Conservation (phyloP, 2,888 invertebrate genomes). For the Tribolium freemani region DNA sequence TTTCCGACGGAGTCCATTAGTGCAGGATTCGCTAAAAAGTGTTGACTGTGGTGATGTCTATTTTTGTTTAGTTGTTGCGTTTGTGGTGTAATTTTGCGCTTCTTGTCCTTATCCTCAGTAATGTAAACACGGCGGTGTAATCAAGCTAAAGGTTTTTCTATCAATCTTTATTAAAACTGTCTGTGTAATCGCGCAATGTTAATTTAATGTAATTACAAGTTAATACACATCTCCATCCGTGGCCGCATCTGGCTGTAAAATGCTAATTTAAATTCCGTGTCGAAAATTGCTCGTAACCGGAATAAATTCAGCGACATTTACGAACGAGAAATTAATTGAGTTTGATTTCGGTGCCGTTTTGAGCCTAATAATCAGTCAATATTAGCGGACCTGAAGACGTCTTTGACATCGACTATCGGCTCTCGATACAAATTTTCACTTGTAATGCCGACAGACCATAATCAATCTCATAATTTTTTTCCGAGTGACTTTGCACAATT, state of each 20-base stretch:
- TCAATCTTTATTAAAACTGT: conserved; percentile 67
- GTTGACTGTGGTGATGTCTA: not conserved
- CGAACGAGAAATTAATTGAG: conserved; percentile 56
- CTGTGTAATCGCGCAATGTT: conserved; percentile 63
- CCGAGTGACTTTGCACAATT: conserved; percentile 62
- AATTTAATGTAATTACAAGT: conserved; percentile 67
- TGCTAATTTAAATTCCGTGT: conserved; percentile 61
- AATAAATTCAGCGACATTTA: conserved; percentile 48
- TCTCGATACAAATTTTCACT: conserved; percentile 61
- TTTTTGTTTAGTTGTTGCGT: not conserved
- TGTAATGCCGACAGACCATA: conserved; percentile 63
- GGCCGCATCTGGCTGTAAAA: conserved; percentile 65
- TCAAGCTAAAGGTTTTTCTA: conserved; percentile 56
- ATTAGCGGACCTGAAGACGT: conserved; percentile 45
- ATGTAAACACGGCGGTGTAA: conserved; percentile 25
- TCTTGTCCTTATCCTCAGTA: not conserved
- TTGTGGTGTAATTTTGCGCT: not conserved
- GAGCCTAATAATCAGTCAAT: conserved; percentile 48
- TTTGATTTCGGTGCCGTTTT: conserved; percentile 48
- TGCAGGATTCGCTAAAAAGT: not conserved
- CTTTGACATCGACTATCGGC: conserved; percentile 45
- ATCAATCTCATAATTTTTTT: conserved; percentile 62
- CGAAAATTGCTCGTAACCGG: conserved; percentile 43
- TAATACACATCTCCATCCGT: conserved; percentile 64
- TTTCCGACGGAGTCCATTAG: not conserved